These are phyloP conservation scores for Pantala flavescens DNA, from an alignment of 1,140 invertebrate genomes.

Conservation along the genomic window DNA sequence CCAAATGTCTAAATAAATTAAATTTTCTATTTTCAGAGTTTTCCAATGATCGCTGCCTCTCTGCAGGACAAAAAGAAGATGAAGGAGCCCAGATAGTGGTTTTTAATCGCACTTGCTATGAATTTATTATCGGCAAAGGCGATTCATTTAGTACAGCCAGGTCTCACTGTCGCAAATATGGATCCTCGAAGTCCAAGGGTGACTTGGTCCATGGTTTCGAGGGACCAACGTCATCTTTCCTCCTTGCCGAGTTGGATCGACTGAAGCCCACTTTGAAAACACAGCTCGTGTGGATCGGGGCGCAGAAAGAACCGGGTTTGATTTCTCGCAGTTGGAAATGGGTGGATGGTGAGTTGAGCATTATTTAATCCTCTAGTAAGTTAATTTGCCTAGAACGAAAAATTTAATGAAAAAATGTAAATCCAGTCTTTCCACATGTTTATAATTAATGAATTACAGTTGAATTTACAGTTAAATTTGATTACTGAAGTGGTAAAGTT, in stretches of 20 bases:
- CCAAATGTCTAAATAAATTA: too few species aligned
- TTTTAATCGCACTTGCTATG: constrained; percentile 79
- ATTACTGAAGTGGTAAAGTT: too few species aligned
- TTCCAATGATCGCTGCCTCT: constrained; percentile 65
- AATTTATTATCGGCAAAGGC: constrained; percentile 70
- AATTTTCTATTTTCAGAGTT: constrained; percentile 48
- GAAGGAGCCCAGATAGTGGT: constrained; percentile 52
- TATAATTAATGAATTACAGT: too few species aligned
- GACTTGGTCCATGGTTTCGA: constrained; percentile 68
- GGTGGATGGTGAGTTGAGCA: constrained; percentile 62
- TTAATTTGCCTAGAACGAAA: not conserved
- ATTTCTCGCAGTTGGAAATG: constrained; percentile 78
- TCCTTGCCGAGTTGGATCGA: constrained; percentile 68
- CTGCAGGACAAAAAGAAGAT: constrained; percentile 54
- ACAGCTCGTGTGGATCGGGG: constrained; percentile 83
- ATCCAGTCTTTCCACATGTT: not conserved
- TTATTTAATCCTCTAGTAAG: not conserved
- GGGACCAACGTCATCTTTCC: constrained; percentile 57
- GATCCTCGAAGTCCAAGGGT: constrained; percentile 44
- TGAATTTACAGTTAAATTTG: too few species aligned
- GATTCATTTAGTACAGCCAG: constrained; percentile 69
- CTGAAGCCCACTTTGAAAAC: constrained; percentile 67
- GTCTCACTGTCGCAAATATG: constrained; percentile 46
- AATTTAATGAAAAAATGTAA: not conserved
- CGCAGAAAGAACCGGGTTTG: constrained; percentile 72